phyloP scores from a whole-genome alignment of 2,888 invertebrate genomes.

The Macrosoma leucophasiata region DNA sequence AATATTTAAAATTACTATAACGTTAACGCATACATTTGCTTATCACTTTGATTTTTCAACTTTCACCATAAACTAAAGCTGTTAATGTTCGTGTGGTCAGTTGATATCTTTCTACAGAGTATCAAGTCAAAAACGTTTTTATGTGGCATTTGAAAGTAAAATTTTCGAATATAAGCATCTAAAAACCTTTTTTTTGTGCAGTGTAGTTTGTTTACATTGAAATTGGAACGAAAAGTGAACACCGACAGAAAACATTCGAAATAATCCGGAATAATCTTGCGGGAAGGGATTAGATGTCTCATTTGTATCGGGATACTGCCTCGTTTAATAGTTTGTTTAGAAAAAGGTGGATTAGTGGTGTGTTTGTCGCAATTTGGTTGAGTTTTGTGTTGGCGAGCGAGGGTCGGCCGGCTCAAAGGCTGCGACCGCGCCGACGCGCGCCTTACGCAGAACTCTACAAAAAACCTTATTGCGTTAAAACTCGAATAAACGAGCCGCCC shows the following conservation, averaged over 20 bases:
- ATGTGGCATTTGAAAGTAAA: slow-evolving; percentile 34
- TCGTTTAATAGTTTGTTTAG: slow-evolving; percentile 54
- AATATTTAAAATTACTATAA: slow-evolving; percentile 10
- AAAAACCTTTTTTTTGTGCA: slow-evolving; percentile 30
- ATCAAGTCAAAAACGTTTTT: slow-evolving; percentile 21
- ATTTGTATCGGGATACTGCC: slow-evolving; percentile 61
- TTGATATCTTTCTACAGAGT: slow-evolving; percentile 6
- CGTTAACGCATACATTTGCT: slow-evolving; percentile 37
- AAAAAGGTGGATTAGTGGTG: slow-evolving; percentile 59
- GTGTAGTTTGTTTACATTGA: slow-evolving; percentile 42
- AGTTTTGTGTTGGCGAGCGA: slow-evolving; percentile 32
- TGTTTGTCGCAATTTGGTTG: slow-evolving; percentile 53
- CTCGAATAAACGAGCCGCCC: slow-evolving; percentile 31
- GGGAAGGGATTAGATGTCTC: slow-evolving; percentile 55
- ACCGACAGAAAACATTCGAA: slow-evolving; percentile 52
- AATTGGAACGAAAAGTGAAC: slow-evolving; percentile 48
- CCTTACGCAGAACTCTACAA: slow-evolving; percentile 51
- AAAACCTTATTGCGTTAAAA: slow-evolving; percentile 42
- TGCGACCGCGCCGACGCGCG: slow-evolving; percentile 37
- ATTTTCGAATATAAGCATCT: slow-evolving; percentile 30
- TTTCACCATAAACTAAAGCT: slow-evolving; percentile 39
- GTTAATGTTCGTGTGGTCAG: slow-evolving; percentile 16
- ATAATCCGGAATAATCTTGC: slow-evolving; percentile 63
- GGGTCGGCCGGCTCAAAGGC: slow-evolving; percentile 38
- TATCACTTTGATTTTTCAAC: slow-evolving; percentile 44